Base-by-base conservation (phyloP, 2,113 vertebrate species). In the Charadrius vociferus region DNA sequence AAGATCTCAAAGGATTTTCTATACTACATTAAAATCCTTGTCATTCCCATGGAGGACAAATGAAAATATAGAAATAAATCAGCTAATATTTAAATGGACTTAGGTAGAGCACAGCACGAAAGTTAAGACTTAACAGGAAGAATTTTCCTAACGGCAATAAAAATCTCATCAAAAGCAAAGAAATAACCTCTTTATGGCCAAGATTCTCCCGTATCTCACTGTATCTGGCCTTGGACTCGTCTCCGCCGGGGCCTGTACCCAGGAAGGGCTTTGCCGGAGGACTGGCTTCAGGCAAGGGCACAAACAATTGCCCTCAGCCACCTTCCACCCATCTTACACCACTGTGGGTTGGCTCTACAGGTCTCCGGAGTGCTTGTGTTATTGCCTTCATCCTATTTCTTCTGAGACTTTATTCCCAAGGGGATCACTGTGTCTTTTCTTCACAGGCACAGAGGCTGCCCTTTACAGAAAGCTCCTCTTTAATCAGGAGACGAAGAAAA, bases 181-280 rank as follows among this genome's bases (percentile, higher is more conserved):
- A 58, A 81, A 89, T 62, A 66, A 18, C 10, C 63, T 58, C 4
- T 58, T 70, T 32, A n/a, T 26, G 32, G 17, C 63, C 70, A 34
- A 78, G 41, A 39, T 37, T 80, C 30, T 55, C 50, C 24, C 1
- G 0, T 1, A 0, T 45, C 45, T 61, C 58, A 6, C 10, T 53
- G 53, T 9, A 18, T 26, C 21, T 47, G 39, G 32, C 16, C 41
- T 47, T 1, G 0, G 29, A 34, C 4, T 47, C 1, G 0, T 34
- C 55, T 70, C 39, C 5, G 5, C 20, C 2, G 2, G 13, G 24
- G 30, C 22, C 7, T 1, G 43, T 52, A 34, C 30, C 59, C 1
- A 1, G 24, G 12, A 78, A 39, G 27, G 52, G 43, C 49, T 84
- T 86, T 93, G 34, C 34, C 43, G 11, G 45, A 52, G 30, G 77